These are phyloP conservation scores for Eulithis testata DNA, from an alignment of 2,888 invertebrate species.

Conservation along the genomic window DNA sequence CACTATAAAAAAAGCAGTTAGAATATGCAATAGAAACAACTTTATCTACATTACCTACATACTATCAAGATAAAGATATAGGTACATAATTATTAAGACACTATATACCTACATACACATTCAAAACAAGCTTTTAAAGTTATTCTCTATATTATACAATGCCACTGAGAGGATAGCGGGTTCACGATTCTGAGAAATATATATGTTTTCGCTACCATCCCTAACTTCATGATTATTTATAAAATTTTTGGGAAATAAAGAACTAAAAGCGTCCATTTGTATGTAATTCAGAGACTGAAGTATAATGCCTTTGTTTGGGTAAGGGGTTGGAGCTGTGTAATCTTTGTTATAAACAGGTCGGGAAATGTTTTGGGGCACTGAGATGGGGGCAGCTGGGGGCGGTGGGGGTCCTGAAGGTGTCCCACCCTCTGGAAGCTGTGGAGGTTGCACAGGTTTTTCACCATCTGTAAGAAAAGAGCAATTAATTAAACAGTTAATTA, in stretches of 20 bases:
- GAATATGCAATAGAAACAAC: conserved; percentile 24
- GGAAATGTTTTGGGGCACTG: conserved; percentile 15
- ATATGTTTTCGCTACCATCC: conserved; percentile 46
- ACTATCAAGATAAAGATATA: conserved; percentile 10
- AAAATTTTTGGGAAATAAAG: conserved; percentile 61
- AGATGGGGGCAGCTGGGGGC: conserved; percentile 34
- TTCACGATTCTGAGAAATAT: conserved; percentile 53
- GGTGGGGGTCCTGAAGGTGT: conserved; percentile 41
- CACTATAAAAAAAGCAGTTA: conserved; percentile 29
- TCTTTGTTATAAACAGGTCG: conserved; percentile 14
- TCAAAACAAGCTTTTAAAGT: conserved; percentile 78
- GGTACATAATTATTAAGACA: conserved; percentile 16
- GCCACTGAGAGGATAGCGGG: conserved; percentile 68
- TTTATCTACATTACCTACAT: conserved; percentile 17
- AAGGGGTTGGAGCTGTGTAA: conserved; percentile 60
- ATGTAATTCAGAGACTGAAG: conserved; percentile 79
- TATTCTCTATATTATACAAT: conserved; percentile 72
- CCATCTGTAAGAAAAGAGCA: conserved; percentile 30
- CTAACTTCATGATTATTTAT: conserved; percentile 40
- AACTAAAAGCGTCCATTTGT: conserved; percentile 80
- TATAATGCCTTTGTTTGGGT: conserved; percentile 75
- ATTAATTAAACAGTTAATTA: too few species aligned
- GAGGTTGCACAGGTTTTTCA: conserved; percentile 28
- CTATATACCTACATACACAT: conserved; percentile 29
- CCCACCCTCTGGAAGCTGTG: conserved; percentile 15